Conservation (phyloP, 2,888 invertebrate genomes). For the Agrotis ipsilon region DNA sequence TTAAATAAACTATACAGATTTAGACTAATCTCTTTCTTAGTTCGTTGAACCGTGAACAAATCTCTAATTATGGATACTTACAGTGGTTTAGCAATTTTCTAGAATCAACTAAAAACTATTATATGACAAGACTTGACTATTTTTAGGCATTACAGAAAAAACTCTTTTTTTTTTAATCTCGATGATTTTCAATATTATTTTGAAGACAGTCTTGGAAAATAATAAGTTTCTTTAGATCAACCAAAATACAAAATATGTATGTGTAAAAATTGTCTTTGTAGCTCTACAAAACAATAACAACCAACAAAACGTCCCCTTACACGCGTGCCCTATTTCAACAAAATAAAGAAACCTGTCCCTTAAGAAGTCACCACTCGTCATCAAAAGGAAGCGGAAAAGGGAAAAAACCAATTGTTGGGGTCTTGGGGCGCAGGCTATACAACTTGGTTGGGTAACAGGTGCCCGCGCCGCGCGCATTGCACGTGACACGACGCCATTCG, state of each 20-base stretch:
- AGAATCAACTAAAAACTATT: background rate
- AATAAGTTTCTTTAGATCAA: no score
- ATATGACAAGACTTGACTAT: background rate
- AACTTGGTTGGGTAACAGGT: conserved; percentile 83
- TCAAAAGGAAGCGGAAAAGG: conserved; percentile 75
- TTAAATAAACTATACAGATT: conserved; percentile 34
- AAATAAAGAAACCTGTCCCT: conserved; percentile 49
- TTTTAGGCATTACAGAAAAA: background rate
- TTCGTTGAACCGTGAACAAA: conserved; percentile 33
- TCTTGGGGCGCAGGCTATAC: conserved; percentile 71
- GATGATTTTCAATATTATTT: no score
- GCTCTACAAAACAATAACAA: conserved; percentile 12
- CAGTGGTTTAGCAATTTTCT: background rate
- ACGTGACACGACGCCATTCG: conserved; percentile 87
- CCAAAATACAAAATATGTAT: background rate
- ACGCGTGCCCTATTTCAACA: conserved; percentile 28
- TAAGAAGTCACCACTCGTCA: conserved; percentile 36
- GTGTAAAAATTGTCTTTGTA: background rate
- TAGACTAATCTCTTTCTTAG: conserved; percentile 34
- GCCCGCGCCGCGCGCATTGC: conserved; percentile 74
- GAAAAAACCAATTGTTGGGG: conserved; percentile 69
- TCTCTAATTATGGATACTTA: conserved; percentile 13
- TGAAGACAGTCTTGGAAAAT: background rate
- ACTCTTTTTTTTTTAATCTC: background rate
- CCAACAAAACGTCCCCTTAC: conserved; percentile 11